A percentile compares a stretch with the other conserved stretches of the same genome.
phyloP scores from a whole-genome alignment of 35 echinoderm and acorn worm species.

The Stichopus chloronotus region DNA sequence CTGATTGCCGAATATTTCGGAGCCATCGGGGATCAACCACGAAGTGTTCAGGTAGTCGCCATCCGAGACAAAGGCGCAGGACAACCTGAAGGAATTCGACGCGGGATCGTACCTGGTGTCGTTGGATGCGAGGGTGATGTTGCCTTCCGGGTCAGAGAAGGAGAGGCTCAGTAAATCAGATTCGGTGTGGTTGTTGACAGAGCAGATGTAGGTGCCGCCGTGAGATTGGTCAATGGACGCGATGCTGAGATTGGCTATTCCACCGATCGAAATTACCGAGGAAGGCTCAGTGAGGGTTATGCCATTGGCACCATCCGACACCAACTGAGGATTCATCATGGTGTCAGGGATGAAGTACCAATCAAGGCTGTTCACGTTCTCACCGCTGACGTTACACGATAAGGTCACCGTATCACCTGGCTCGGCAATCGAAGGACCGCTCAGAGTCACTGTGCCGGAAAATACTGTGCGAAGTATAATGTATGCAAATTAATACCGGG shows the following conservation, averaged over 20 bases:
- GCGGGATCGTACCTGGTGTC: not conserved
- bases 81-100: not conserved
- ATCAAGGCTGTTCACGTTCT: not conserved
- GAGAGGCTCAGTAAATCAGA: not conserved
- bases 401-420: not conserved
- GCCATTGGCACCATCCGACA: not conserved
- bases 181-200: not conserved
- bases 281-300: not conserved
- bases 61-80: not conserved
- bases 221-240: not conserved
- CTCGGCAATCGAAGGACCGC: not conserved
- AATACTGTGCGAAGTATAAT: not conserved
- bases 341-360: not conserved
- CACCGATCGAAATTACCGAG: not conserved
- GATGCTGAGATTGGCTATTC: not conserved
- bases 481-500: too few relatives aligned
- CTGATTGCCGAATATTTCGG: not conserved
- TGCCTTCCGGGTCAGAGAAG: not conserved
- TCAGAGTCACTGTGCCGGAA: not conserved
- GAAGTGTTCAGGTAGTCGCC: not conserved
- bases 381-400: conserved; percentile 12
- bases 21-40: not conserved
- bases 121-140: not conserved
- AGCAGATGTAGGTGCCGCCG: conserved; percentile 1
- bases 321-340: not conserved